These are phyloP conservation scores for Strix aluco DNA, from an alignment of 2,113 vertebrate genomes.

Conservation along the genomic window DNA sequence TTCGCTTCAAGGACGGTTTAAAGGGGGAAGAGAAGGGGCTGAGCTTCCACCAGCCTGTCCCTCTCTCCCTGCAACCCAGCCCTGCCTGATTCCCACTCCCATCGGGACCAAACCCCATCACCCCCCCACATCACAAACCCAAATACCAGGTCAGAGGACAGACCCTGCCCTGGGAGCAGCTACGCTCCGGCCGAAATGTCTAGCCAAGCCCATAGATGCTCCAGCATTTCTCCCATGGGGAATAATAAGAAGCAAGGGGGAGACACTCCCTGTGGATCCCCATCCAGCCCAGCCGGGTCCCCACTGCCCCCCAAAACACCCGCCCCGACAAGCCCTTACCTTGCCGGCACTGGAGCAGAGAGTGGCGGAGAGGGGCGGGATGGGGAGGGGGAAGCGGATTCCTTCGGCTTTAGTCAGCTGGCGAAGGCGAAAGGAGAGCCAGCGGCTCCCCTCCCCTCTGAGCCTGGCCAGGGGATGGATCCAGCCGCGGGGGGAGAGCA, in stretches of 20 bases:
- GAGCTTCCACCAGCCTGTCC: not conserved
- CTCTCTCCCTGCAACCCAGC: not conserved
- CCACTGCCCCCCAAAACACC: not conserved
- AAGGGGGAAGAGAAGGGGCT: not conserved
- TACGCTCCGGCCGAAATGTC: not conserved
- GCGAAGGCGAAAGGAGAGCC: not conserved
- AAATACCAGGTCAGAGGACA: slow-evolving; percentile 50
- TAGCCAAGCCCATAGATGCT: not conserved
- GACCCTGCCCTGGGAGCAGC: not conserved
- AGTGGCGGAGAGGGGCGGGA: not conserved
- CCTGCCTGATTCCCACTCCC: not conserved
- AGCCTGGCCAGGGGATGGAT: not conserved
- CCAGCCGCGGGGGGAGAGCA: not conserved
- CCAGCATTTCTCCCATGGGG: not conserved
- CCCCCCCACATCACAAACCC: not conserved
- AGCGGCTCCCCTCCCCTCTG: not conserved
- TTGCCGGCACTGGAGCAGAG: not conserved
- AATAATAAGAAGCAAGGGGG: not conserved
- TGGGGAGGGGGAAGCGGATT: slow-evolving; percentile 15
- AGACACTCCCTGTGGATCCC: not conserved
- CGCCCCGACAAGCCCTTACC: not conserved
- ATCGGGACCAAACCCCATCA: not conserved
- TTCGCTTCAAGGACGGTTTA: not conserved
- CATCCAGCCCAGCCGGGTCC: not conserved
- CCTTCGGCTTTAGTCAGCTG: slow-evolving; percentile 50